These are phyloP conservation scores for Archegozetes longisetosus DNA, from an alignment of 1,140 invertebrate genomes.

Conservation along the genomic window DNA sequence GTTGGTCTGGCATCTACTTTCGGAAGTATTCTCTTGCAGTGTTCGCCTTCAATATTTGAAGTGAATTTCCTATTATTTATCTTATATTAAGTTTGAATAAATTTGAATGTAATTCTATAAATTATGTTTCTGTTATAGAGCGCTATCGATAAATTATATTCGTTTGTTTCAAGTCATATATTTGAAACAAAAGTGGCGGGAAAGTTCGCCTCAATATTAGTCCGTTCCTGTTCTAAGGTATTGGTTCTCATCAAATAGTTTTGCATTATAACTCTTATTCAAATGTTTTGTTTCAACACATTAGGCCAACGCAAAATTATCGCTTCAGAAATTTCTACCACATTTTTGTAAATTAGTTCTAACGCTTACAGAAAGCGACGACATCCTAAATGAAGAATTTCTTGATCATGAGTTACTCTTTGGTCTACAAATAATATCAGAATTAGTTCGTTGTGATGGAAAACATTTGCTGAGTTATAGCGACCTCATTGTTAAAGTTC, in stretches of 20 bases:
- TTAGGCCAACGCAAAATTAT: constrained; percentile 40
- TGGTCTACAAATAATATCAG: constrained; percentile 53
- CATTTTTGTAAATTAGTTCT: constrained; percentile 44
- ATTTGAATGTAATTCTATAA: no score
- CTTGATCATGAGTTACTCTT: constrained; percentile 62
- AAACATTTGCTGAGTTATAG: constrained; percentile 42
- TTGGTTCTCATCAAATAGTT: constrained; percentile 2
- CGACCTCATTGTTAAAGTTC: constrained; percentile 38
- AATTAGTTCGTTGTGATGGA: constrained; percentile 44
- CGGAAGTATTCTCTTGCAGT: constrained; percentile 45
- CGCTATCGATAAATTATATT: constrained; percentile 52
- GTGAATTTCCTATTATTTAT: neutral
- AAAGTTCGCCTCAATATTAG: constrained; percentile 49
- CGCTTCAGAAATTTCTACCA: constrained; percentile 52
- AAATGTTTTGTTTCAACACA: constrained; percentile 19
- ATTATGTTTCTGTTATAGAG: constrained; percentile 35
- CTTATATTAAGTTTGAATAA: no score
- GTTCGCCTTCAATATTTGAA: constrained; percentile 36
- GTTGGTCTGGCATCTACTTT: constrained; percentile 48
- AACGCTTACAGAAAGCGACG: constrained; percentile 38
- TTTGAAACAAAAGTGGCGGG: constrained; percentile 67
- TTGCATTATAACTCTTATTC: constrained; percentile 15
- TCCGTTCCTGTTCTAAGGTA: constrained; percentile 49
- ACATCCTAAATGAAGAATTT: constrained; percentile 49
- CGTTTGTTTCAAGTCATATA: constrained; percentile 51